A percentile compares a stretch with the other conserved stretches of the same genome.
These are phyloP conservation scores for Ctenodactylus gundi DNA, from an alignment of 2,113 vertebrate species.

Conservation along the genomic window DNA sequence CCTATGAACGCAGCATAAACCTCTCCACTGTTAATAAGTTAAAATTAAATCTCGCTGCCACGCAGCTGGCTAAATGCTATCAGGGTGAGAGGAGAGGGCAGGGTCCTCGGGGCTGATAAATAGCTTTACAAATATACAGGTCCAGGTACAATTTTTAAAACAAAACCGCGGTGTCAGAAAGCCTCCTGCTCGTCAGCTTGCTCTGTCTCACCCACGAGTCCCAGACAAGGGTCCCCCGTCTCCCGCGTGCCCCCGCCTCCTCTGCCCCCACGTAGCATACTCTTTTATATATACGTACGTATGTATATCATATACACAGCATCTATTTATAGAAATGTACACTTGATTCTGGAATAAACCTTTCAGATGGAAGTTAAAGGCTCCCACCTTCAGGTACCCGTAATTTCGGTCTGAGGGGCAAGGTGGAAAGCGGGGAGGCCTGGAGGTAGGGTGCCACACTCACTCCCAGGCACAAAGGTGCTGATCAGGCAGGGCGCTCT, in stretches of 20 bases:
- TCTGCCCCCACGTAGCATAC: not conserved
- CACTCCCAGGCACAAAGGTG: slow-evolving; percentile 16
- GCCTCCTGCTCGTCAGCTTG: not conserved
- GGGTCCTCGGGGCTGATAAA: slow-evolving; percentile 87
- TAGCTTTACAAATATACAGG: slow-evolving; percentile 99
- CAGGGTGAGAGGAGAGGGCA: not conserved
- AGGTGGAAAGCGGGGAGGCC: slow-evolving; percentile 80
- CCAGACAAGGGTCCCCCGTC: not conserved
- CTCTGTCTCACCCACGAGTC: not conserved
- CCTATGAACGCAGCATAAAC: slow-evolving; percentile 83
- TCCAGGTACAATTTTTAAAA: slow-evolving; percentile 92
- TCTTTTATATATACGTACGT: not conserved
- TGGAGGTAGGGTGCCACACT: not conserved
- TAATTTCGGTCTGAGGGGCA: slow-evolving; percentile 82
- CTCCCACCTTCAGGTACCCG: slow-evolving; percentile 86
- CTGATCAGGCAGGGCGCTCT: rapidly evolving
- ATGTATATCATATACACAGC: slow-evolving; percentile 73
- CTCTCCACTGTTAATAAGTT: slow-evolving; percentile 95
- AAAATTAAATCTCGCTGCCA: slow-evolving; percentile 86
- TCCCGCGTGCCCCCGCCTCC: not conserved
- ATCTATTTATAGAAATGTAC: slow-evolving; percentile 92
- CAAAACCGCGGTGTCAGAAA: slow-evolving; percentile 87
- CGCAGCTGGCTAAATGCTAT: slow-evolving; percentile 87
- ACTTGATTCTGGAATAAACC: slow-evolving; percentile 87
- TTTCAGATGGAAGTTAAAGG: slow-evolving; percentile 87